phyloP scores from a whole-genome alignment of 2,113 vertebrate genomes.

The Charina bottae region DNA sequence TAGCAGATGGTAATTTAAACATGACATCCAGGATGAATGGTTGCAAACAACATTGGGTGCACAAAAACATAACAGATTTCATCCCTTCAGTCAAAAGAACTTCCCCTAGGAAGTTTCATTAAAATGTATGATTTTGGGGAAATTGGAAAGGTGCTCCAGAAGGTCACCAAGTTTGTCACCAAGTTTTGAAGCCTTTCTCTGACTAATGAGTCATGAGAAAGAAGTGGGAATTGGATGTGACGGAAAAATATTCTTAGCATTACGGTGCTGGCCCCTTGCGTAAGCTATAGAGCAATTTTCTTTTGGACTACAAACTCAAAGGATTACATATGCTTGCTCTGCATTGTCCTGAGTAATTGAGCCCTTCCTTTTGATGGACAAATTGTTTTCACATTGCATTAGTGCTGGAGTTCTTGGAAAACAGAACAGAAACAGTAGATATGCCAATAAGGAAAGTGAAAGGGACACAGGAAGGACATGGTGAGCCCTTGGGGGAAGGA shows the following conservation, averaged over 20 bases:
- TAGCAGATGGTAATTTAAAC: neutral
- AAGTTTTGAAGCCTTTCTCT: slow-evolving; percentile 5
- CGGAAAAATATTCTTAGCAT: slow-evolving; percentile 36
- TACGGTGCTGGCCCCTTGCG: slow-evolving; percentile 53
- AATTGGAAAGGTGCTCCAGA: neutral
- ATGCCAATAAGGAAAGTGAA: accelerated
- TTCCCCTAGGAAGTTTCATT: neutral
- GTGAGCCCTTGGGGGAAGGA: neutral
- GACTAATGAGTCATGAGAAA: slow-evolving; percentile 43
- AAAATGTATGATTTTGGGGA: neutral
- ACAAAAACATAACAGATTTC: neutral
- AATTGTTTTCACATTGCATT: slow-evolving; percentile 38
- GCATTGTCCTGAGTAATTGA: slow-evolving; percentile 42
- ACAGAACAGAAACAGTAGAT: neutral
- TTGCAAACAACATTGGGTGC: neutral
- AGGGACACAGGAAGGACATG: neutral
- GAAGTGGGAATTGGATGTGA: slow-evolving; percentile 26
- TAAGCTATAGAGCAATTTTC: slow-evolving; percentile 61
- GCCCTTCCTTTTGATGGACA: neutral
- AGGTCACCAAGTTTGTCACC: neutral
- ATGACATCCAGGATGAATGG: neutral
- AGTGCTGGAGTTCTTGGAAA: accelerated
- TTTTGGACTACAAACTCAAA: slow-evolving; percentile 59
- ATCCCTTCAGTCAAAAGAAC: neutral
- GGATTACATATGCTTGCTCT: slow-evolving; percentile 47